A percentile compares a stretch with the other conserved stretches of the same genome.
These are phyloP conservation scores for Ptiloglossa arizonensis DNA, from an alignment of 1,140 invertebrate species.

Conservation along the genomic window DNA sequence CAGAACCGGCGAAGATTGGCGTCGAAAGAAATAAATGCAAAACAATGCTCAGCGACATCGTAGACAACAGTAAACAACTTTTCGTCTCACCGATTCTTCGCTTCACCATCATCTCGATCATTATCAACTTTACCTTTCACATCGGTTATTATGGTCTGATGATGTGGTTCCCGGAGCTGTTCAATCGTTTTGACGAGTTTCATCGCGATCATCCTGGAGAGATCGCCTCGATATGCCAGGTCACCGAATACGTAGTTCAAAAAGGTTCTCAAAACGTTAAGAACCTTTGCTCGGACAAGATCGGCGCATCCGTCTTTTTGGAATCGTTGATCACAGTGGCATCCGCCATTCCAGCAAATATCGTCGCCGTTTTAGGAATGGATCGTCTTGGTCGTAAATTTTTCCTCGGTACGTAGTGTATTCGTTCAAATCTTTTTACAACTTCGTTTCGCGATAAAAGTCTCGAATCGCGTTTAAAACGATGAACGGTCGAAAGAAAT, in stretches of 20 bases:
- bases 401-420: slow-evolving; percentile 86
- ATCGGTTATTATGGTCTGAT: slow-evolving; percentile 94
- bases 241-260: slow-evolving; percentile 88
- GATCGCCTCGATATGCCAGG: slow-evolving; percentile 88
- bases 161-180: slow-evolving; percentile 96
- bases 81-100: slow-evolving; percentile 90
- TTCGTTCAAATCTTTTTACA: not conserved
- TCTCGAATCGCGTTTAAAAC: too few species aligned
- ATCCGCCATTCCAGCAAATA: slow-evolving; percentile 91
- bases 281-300: slow-evolving; percentile 86
- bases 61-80: slow-evolving; percentile 90
- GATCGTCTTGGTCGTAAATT: slow-evolving; percentile 93
- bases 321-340: slow-evolving; percentile 93
- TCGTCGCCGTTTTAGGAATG: slow-evolving; percentile 89
- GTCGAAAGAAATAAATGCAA: slow-evolving; percentile 83
- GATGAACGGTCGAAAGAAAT: too few species aligned
- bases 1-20: slow-evolving; percentile 81
- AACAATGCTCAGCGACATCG: slow-evolving; percentile 88
- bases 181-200: slow-evolving; percentile 92
- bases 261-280: slow-evolving; percentile 83
- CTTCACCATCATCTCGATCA: slow-evolving; percentile 91
- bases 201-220: slow-evolving; percentile 81
- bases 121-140: slow-evolving; percentile 94
- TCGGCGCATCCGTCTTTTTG: slow-evolving; percentile 89
- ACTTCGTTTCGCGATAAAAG: too few species aligned